Conservation (phyloP, 1,140 invertebrate genomes). For the Saccostrea echinata region DNA sequence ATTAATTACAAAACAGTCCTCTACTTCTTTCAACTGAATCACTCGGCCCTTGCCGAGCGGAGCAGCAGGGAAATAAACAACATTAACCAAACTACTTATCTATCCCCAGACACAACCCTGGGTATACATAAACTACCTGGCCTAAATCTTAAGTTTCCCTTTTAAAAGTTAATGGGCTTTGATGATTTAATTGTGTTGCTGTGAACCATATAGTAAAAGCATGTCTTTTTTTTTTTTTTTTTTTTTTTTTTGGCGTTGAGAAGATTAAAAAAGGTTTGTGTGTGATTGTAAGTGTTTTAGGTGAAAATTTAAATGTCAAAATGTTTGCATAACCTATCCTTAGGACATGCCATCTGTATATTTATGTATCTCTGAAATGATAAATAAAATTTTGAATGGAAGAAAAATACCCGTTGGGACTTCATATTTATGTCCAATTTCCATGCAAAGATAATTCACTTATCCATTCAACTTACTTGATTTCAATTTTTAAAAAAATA, state of each 20-base stretch:
- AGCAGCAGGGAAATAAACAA: slow-evolving; percentile 4
- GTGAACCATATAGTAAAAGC: not conserved
- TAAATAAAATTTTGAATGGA: slow-evolving; percentile 6
- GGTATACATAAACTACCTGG: slow-evolving; percentile 30
- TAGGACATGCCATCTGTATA: slow-evolving; percentile 21
- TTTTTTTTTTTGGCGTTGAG: not conserved
- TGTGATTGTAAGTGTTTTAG: not conserved
- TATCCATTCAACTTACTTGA: not conserved
- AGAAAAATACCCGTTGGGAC: slow-evolving; percentile 12
- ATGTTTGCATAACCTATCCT: slow-evolving; percentile 9
- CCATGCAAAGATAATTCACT: not conserved
- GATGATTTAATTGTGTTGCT: slow-evolving; percentile 12
- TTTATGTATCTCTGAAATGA: slow-evolving; percentile 26
- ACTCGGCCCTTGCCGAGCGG: not conserved
- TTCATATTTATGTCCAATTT: not conserved
- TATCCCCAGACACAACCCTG: not conserved
- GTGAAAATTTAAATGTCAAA: slow-evolving; percentile 36
- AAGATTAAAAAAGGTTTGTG: not conserved
- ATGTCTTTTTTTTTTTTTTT: slow-evolving; percentile 5
- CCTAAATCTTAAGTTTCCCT: not conserved
- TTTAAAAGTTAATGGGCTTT: slow-evolving; percentile 24
- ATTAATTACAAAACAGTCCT: slow-evolving; percentile 29
- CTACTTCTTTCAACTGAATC: not conserved
- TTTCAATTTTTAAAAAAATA: not conserved
- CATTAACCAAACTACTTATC: not conserved